phyloP scores from a whole-genome alignment of 2,888 invertebrate genomes.

The Tipula lateralis region DNA sequence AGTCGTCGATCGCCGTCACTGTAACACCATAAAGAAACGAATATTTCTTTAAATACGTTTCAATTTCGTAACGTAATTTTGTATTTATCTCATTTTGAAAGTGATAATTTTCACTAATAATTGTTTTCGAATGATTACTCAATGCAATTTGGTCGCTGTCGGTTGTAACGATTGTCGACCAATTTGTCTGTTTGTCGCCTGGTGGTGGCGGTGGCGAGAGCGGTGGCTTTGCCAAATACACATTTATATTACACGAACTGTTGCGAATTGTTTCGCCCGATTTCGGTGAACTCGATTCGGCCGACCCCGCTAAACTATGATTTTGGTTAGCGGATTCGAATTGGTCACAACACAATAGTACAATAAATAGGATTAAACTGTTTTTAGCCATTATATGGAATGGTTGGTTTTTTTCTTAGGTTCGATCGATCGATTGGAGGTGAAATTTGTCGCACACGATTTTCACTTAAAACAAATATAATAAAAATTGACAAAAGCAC shows the following conservation, averaged over 20 bases:
- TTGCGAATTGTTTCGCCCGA: neutral
- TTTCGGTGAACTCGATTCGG: neutral
- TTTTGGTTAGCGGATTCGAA: neutral
- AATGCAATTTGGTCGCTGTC: neutral
- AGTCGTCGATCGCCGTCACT: neutral
- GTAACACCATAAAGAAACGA: conserved; percentile 26
- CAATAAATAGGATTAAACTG: neutral
- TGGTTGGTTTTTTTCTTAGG: neutral
- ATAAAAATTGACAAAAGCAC: neutral
- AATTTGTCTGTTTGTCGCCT: neutral
- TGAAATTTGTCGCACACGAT: neutral
- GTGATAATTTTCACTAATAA: neutral
- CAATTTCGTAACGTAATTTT: conserved; percentile 2
- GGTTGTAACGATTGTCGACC: neutral
- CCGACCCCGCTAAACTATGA: neutral
- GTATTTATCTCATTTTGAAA: conserved; percentile 16
- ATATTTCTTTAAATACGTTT: conserved; percentile 6
- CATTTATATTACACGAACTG: neutral
- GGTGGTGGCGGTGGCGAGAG: neutral
- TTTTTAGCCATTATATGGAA: neutral
- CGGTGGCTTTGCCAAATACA: neutral
- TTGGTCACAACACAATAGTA: neutral
- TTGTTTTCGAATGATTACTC: neutral
- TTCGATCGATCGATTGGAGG: too few species aligned
- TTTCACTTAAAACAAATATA: neutral